Percentiles rank a stretch among this genome's conserved stretches.
Evolutionary conservation across 2,113 vertebrate genomes (phyloP).

Genomic region (Bucco capensis): DNA sequence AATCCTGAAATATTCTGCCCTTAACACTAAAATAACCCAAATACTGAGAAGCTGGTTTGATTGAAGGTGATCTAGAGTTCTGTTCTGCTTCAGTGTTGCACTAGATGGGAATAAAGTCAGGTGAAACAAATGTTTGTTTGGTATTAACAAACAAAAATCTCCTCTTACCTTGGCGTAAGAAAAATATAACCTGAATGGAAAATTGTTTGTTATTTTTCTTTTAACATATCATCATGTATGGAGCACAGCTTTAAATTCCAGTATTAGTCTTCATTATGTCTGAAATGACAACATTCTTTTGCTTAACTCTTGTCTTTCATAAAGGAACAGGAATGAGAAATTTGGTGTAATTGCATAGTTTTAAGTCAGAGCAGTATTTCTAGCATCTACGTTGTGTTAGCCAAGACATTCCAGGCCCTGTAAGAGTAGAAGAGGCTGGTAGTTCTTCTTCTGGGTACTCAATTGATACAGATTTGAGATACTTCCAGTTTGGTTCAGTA

Average conservation of each 20-base stretch:
- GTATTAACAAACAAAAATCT: slow-evolving; percentile 29
- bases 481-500: background rate
- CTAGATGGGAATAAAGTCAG: background rate
- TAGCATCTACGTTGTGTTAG: background rate
- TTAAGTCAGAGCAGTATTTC: background rate
- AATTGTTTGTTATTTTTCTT: background rate
- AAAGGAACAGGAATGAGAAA: background rate
- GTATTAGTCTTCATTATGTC: background rate
- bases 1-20: background rate
- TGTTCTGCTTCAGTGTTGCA: slow-evolving; percentile 23
- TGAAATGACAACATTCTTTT: background rate
- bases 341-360: background rate
- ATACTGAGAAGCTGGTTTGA: background rate
- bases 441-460: background rate
- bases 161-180: background rate
- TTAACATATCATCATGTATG: background rate
- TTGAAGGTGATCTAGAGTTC: background rate
- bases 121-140: slow-evolving; percentile 7
- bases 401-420: background rate
- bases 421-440: background rate
- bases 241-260: background rate
- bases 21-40: background rate
- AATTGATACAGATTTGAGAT: background rate
- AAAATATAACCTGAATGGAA: background rate
- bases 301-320: background rate